Evolutionary conservation across 2,797 vertebrate species (phyloP), one percentile per base, ranked within the genome.

Genomic region (Hydrolagus colliei): DNA sequence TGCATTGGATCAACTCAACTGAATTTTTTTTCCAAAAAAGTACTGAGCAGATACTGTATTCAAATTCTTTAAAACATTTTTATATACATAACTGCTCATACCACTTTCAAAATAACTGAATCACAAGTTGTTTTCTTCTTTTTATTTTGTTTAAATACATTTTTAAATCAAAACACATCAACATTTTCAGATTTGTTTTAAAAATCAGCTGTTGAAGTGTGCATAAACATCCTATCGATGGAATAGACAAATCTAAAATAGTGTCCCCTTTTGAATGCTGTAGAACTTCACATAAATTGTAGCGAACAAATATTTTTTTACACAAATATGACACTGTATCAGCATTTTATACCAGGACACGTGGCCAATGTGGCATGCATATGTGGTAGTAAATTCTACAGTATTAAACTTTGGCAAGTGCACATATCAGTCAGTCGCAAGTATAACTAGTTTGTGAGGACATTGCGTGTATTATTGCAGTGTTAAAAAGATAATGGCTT

Each of bases 261-360:
- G 32, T 35, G 12, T 67, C 79, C 79, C 65, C 62, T 84, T 84
- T 84, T 20, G 79, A 65, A 68, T 84, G n/a, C 20, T 84, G 35
- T 35, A 41, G 18, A 18, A 41, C 20, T 68, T 84, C 79, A 84
- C 73, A 68, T 84, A 41, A 84, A 82, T 27, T 65, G 14, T n/a
- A 35, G 2, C 22, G 67, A 41, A 68, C 14, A 65, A 80, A 79
- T 12, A 12, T 82, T 82, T 67, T 16, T 41, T 5, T 41, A 18
- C 18, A 9, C 0, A 32, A 32, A 35, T 20, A 52, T 68, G 18
- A 63, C 41, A 41, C 35, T 71, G 18, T 13, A 71, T 84, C 41
- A 11, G 41, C 65, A 84, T 84, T 84, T 84, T 16, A 84, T 84
- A 52, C 32, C 7, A 32, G 7, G 32, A 41, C 68, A 52, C 12